Evolutionary conservation across 2,888 invertebrate genomes (phyloP), one percentile per base, ranked within the genome.

Genomic region (Clunio marinus): DNA sequence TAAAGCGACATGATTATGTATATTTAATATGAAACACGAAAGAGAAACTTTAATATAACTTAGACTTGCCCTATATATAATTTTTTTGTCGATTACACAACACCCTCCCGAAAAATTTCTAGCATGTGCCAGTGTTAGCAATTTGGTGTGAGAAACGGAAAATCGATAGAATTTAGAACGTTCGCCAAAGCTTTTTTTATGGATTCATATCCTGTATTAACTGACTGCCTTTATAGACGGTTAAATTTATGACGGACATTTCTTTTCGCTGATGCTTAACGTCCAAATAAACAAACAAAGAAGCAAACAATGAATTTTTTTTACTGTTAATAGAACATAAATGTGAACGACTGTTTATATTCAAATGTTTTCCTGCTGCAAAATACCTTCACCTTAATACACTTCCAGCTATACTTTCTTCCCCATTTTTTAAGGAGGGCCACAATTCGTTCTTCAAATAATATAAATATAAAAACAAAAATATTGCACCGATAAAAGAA

Each of bases 201-300:
- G 66, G 46, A 46, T 66, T 66, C 66, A 66, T 66, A 66, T 66
- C 66, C 66, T 66, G 66, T 66, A 57, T 13, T 57, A 57, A 57
- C 57, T n/a, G 27, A 15, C 27, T 15, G 57, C 3, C 57, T 57
- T 57, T 57, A 57, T 57, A 27, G 57, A 27, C 57, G 46, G 55
- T 45, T 32, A 22, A 66, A 66, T 66, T 66, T 66, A 66, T 66
- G 66, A 66, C 8, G 66, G 55, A 66, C 66, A 55, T 63, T 41
- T 41, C 22, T 66, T 66, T 24, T 35, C 41, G 45, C 51, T 32
- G 66, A 55, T 45, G 51, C 66, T 66, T 66, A 65, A 45, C 65
- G 51, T 66, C 28, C 27, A 55, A 66, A 55, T 66, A 66, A 66
- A 66, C 45, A 66, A 66, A 66, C 66, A 66, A 66, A 66, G 55